These are phyloP conservation scores for Hyaena hyaena DNA, from an alignment of 2,113 vertebrate genomes.

Conservation along the genomic window DNA sequence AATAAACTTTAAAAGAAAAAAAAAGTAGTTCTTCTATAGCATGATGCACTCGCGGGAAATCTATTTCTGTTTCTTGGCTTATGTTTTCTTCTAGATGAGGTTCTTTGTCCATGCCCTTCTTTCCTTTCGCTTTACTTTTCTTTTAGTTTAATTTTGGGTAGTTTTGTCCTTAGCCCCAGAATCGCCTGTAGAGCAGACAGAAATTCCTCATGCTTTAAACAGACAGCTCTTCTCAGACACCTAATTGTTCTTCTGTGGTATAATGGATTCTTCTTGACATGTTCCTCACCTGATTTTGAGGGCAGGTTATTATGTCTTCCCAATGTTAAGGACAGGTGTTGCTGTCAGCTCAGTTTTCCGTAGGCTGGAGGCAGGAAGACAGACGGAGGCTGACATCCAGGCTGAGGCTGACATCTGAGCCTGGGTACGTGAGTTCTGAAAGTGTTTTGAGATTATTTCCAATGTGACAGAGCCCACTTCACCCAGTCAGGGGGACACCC, in stretches of 20 bases:
- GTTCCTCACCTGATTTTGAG: not conserved
- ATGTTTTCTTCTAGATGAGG: not conserved
- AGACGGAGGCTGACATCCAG: not conserved
- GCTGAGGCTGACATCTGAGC: too few relatives aligned
- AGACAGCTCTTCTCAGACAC: not conserved
- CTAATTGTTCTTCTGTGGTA: not conserved
- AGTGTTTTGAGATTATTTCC: not conserved
- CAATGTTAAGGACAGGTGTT: not conserved
- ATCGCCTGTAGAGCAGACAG: not conserved
- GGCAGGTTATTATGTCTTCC: not conserved
- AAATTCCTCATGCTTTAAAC: not conserved
- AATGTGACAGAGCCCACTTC: too few relatives aligned
- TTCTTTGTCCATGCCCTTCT: not conserved
- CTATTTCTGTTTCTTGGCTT: not conserved
- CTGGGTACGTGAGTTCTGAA: not conserved
- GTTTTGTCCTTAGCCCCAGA: not conserved
- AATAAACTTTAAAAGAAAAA: too few relatives aligned
- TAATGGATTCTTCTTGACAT: not conserved
- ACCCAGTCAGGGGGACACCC: not conserved
- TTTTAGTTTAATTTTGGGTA: not conserved
- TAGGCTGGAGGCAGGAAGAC: not conserved
- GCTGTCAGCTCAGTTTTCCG: not conserved
- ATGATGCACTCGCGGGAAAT: not conserved
- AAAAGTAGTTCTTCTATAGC: not conserved
- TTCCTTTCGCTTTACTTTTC: not conserved